Evolutionary conservation across 2,797 vertebrate species (phyloP).

Genomic region (Anomalospiza imberbis): DNA sequence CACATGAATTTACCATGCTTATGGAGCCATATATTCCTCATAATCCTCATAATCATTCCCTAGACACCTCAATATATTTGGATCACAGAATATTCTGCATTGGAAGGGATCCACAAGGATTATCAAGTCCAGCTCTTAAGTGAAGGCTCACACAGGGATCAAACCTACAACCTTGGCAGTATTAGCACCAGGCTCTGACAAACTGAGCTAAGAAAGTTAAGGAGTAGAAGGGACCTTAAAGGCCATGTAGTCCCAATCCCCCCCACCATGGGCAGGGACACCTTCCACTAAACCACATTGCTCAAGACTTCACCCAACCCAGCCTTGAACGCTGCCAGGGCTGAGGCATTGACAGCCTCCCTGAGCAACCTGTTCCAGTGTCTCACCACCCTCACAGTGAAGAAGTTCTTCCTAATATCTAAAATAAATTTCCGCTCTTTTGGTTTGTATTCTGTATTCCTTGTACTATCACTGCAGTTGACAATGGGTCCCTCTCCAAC

Average conservation of each 20-base stretch:
- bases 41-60: neutral
- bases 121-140: neutral
- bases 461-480: too few relatives aligned
- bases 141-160: neutral
- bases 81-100: neutral
- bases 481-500: too few relatives aligned
- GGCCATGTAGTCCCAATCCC: neutral
- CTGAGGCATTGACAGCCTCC: accelerated
- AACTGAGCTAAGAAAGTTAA: neutral
- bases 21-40: neutral
- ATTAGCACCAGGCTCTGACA: neutral
- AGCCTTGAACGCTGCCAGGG: neutral
- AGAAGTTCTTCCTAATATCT: neutral
- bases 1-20: neutral
- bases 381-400: neutral
- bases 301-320: accelerated
- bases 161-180: neutral
- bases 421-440: neutral
- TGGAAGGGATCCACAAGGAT: neutral
- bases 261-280: neutral
- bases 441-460: too few relatives aligned
- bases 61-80: neutral
- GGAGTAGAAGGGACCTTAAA: neutral
- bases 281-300: neutral
- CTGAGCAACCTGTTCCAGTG: neutral